Base-by-base conservation (phyloP, 1,140 invertebrate species). In the Pomacea maculata region DNA sequence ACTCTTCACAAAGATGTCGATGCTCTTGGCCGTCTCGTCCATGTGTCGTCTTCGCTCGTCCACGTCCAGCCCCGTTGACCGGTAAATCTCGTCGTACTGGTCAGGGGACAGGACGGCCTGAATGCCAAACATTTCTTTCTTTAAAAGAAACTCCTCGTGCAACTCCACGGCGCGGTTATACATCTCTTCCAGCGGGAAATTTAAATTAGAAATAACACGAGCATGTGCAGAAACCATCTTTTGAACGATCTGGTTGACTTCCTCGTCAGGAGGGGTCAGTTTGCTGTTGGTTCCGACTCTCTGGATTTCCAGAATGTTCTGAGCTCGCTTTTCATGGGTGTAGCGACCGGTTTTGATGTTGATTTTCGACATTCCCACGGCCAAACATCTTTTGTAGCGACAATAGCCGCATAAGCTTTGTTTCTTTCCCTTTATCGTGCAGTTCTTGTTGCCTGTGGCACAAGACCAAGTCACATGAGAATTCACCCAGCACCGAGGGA, bases 331-430 rank as follows among this genome's bases (percentile, higher is more conserved):
- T 72, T 87, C 87, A 73, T 90, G 89, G 7, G 90, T 90, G 82
- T 91, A 91, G 9, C 89, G 83, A 19, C 90, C 90, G 0, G 90
- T 91, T 79, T 90, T 90, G 52, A 90, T 91, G 97, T 96, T 96
- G 95, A 99, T 98, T 89, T 99, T 94, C 80, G 99, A 98, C 98
- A 99, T 99, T 88, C 98, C 98, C 93, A 99, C 96, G 90, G 97
- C 95, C 83, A 99, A 96, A 92, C 98, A 99, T 91, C 99, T 99
- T 92, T 99, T 97, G 92, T 99, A 99, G 82, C 98, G 94, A 92
- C 98, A 99, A 93, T 97, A 99, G 93, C 99, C 98, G 93, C 98
- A 99, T 73, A 86, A 88, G 82, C 90, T 91, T 9, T 87, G 70
- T 71, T 86, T 87, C 70, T 86, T 85, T 9, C 83, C 78, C 19